Evolutionary conservation across 1,140 invertebrate genomes (phyloP), one percentile per base, ranked within the genome.

Genomic region (Drosophila nannoptera): DNA sequence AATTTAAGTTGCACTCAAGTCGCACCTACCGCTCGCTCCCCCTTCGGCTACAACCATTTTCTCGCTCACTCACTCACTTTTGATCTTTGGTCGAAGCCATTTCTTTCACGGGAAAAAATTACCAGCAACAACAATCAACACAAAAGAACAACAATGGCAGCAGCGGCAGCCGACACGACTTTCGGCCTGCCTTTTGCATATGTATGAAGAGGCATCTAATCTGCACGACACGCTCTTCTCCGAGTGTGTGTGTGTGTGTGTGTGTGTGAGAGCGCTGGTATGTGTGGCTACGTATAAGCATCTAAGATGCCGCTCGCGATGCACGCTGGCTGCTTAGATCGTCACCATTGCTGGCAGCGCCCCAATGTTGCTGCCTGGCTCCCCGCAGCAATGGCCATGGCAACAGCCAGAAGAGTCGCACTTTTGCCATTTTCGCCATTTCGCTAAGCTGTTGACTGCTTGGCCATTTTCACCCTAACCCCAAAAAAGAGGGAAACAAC

Each of bases 241-340:
- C 54, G 33, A 63, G 50, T 43, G 35, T 75, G 58, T 62, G 22
- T 53, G 32, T 59, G 40, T 63, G 40, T 70, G 42, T 77, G 48
- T 75, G 54, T 83, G 54, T 67, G 61, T 69, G 31, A 55, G 35
- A 59, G 48, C 42, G 32, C 65, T n/a, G 54, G 56, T 72, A 16
- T 67, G 40, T 71, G 56, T 72, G 45, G 4, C 32, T 52, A 55
- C 46, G 59, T 73, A 64, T 73, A 66, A 68, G 81, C 81, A 86
- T 86, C 81, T 86, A 87, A 86, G 81, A 86, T 86, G 77, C 81
- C 81, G 81, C 77, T 63, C 46, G 38, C 70, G 76, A 84, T 84
- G 69, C 73, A 76, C 63, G 73, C 55, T 65, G 76, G 65, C 64
- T 60, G 80, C 66, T 81, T 75, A 77, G 77, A 86, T 86, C 74